Evolutionary conservation across 2,113 vertebrate genomes (phyloP).

Genomic region (Xenotilapia leptura): DNA sequence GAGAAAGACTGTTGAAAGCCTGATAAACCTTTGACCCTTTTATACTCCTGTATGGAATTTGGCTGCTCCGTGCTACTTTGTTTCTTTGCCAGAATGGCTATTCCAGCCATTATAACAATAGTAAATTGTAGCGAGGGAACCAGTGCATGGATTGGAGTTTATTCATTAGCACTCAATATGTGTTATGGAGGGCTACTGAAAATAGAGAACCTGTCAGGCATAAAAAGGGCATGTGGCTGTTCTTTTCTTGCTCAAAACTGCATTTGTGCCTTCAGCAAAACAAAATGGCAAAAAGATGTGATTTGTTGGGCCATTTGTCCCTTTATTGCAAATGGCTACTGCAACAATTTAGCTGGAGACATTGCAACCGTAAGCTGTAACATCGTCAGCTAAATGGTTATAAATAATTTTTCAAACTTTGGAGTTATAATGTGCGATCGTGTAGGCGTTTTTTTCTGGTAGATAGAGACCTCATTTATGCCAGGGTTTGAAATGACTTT

Average conservation of each 20-base stretch:
- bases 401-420: not conserved
- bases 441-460: not conserved
- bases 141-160: not conserved
- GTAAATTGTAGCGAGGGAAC: not conserved
- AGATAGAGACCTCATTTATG: not conserved
- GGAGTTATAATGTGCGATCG: not conserved
- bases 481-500: not conserved
- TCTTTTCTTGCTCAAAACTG: not conserved
- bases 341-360: not conserved
- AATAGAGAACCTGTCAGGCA: constrained; percentile 12
- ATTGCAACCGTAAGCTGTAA: not conserved
- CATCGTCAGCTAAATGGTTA: not conserved
- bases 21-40: not conserved
- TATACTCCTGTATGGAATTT: not conserved
- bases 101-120: not conserved
- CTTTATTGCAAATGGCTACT: not conserved
- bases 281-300: not conserved
- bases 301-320: not conserved
- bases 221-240: constrained; percentile 5
- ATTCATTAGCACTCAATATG: constrained; percentile 11
- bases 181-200: constrained; percentile 2
- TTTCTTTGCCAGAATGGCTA: not conserved
- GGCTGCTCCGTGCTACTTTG: not conserved
- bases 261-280: constrained; percentile 7
- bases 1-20: not conserved